These are phyloP conservation scores for Pogonus chalceus DNA, from an alignment of 1,140 invertebrate genomes.

Conservation along the genomic window DNA sequence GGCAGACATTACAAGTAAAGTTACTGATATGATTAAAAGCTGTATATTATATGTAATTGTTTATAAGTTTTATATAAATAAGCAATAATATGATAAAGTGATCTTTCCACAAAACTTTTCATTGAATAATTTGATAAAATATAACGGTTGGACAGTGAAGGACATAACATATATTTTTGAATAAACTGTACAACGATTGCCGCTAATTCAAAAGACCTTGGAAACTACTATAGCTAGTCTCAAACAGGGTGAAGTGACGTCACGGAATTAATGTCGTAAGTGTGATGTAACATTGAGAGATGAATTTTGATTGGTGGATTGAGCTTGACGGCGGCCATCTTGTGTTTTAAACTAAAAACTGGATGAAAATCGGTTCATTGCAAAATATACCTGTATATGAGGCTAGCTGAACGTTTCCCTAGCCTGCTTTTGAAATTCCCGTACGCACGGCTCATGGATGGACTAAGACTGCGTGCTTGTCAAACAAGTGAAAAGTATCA, in stretches of 20 bases:
- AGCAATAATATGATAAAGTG: no score
- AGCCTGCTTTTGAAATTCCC: conserved; percentile 16
- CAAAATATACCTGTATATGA: conserved; percentile 16
- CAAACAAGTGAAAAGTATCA: conserved; percentile 1
- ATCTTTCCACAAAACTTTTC: no score
- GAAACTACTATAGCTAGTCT: conserved; percentile 26
- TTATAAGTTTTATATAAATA: no score
- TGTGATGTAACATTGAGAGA: conserved; percentile 17
- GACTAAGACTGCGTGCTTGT: conserved; percentile 15
- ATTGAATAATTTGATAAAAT: no score
- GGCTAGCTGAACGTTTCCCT: conserved; percentile 22
- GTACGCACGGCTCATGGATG: conserved; percentile 16
- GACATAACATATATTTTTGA: conserved; percentile 1
- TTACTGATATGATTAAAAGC: no score
- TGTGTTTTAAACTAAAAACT: conserved; percentile 24
- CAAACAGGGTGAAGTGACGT: conserved; percentile 21
- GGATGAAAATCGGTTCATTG: conserved; percentile 21
- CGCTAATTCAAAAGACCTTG: conserved; percentile 22
- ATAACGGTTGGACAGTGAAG: no score
- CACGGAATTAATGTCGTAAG: conserved; percentile 27
- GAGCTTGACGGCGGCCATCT: conserved; percentile 26
- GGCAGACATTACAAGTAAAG: no score
- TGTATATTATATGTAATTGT: no score
- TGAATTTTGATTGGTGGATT: conserved; percentile 22
- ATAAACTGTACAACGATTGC: neutral